These are phyloP conservation scores for Eilema depressum DNA, from an alignment of 2,888 invertebrate genomes.

Conservation along the genomic window DNA sequence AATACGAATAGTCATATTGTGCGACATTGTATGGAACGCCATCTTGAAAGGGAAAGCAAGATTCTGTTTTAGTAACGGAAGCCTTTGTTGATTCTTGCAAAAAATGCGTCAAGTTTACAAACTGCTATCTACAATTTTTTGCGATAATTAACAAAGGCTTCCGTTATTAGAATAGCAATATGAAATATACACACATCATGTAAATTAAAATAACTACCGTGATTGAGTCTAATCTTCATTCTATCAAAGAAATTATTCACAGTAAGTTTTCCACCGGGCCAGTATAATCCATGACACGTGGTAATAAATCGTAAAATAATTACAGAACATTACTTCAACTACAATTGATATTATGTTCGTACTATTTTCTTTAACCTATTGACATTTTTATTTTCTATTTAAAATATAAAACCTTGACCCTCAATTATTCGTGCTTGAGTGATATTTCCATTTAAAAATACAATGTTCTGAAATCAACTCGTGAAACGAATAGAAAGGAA, in stretches of 20 bases:
- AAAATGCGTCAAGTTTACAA: no score
- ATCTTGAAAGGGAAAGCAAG: not conserved
- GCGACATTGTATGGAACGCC: no score
- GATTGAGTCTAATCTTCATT: slow-evolving; percentile 27
- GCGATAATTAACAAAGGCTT: not conserved
- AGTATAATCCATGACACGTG: slow-evolving; percentile 29
- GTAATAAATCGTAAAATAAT: slow-evolving; percentile 41
- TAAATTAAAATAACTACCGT: slow-evolving; percentile 34
- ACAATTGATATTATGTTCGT: not conserved
- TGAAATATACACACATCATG: slow-evolving; percentile 3
- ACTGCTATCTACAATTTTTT: not conserved
- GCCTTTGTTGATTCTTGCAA: no score
- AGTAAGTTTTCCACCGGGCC: slow-evolving; percentile 35
- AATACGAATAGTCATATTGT: no score
- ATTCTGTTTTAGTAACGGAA: not conserved
- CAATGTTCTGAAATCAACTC: not conserved
- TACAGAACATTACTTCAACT: slow-evolving; percentile 28
- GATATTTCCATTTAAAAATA: slow-evolving; percentile 14
- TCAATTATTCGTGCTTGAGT: not conserved
- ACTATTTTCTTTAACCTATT: not conserved
- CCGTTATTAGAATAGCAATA: not conserved
- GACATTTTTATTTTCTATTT: not conserved
- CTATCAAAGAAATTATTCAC: slow-evolving; percentile 42
- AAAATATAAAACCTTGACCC: not conserved
- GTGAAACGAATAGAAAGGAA: not conserved